Evolutionary conservation across 2,797 vertebrate genomes (phyloP), one percentile per base, ranked within the genome.

Genomic region (Falco novaeseelandiae): DNA sequence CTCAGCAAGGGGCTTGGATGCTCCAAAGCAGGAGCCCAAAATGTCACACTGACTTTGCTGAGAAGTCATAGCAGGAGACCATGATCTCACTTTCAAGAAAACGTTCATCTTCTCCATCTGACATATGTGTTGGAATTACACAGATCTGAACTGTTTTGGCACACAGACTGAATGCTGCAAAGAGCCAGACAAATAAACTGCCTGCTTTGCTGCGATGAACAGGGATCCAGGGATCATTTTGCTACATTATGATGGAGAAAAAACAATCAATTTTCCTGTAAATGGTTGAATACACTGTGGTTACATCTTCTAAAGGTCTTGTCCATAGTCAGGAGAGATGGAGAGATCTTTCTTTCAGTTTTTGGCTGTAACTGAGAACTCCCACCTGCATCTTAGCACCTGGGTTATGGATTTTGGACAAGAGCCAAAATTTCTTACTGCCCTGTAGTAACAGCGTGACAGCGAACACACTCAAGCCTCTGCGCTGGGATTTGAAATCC

Each of bases 31-130:
- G 19, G 20, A 73, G 22, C 30, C 30, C 77, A 34, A 59, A 93
- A 42, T 40, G 14, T 38, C 44, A 23, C 19, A 17, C 2, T 74
- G 36, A 8, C n/a, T 88, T 85, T 83, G 27, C 49, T 46, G 36
- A 95, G 42, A 87, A 89, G 7, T 76, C 58, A 67, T 29, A 88
- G 83, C 88, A 91, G 59, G 67, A 76, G 61, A 79, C 32, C 36
- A 79, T 92, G 90, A 96, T 29, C 77, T 96, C 86, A 94, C 38
- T 88, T 85, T 48, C 38, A 82, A 90, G 67, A 69, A 83, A 66
- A 85, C 14, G 2, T 66, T 90, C 84, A 86, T 94, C 40, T 49
- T 79, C 42, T 63, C 88, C 58, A 55, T 93, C 90, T 93, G 92
- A 89, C 73, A 83, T 44, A 48, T 81, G 54, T 65, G 42, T 42